Conservation (phyloP, 2,113 vertebrate genomes). For the Echinops telfairi region DNA sequence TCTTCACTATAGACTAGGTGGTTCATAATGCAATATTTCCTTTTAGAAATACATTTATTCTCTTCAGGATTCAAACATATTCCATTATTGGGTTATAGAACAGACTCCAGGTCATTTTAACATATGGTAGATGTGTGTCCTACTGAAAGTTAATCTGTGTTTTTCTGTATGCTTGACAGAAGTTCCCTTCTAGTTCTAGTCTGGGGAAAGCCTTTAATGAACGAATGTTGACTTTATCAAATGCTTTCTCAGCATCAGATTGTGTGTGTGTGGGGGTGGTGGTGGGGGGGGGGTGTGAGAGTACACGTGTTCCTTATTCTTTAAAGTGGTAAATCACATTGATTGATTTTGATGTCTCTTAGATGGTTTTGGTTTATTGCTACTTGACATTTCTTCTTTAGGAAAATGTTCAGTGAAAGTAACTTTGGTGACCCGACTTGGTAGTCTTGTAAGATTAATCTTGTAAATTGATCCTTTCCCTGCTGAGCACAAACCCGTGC, state of each 20-base stretch:
- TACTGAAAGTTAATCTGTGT: not conserved
- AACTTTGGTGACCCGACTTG: not conserved
- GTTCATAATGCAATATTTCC: not conserved
- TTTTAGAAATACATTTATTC: not conserved
- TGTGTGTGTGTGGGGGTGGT: not conserved
- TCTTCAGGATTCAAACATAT: not conserved
- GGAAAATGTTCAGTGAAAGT: not conserved
- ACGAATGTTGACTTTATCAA: not conserved
- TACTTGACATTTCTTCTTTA: not conserved
- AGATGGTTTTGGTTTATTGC: not conserved
- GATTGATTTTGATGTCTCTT: not conserved
- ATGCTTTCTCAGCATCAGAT: not conserved
- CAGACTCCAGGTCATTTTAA: not conserved
- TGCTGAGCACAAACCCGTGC: not conserved
- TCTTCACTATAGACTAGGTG: not conserved
- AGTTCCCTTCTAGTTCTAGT: not conserved
- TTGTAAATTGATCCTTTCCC: not conserved
- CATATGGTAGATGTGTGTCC: not conserved
- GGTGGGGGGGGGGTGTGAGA: not conserved
- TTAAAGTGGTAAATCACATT: not conserved
- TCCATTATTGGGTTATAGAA: not conserved
- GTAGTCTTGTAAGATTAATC: not conserved
- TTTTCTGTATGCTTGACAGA: not conserved
- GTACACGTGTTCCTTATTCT: not conserved
- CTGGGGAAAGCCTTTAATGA: not conserved